Conservation (phyloP, 30 jellyfish, hydroid and myxozoan species). For the Pseudorhiza aurosa region DNA sequence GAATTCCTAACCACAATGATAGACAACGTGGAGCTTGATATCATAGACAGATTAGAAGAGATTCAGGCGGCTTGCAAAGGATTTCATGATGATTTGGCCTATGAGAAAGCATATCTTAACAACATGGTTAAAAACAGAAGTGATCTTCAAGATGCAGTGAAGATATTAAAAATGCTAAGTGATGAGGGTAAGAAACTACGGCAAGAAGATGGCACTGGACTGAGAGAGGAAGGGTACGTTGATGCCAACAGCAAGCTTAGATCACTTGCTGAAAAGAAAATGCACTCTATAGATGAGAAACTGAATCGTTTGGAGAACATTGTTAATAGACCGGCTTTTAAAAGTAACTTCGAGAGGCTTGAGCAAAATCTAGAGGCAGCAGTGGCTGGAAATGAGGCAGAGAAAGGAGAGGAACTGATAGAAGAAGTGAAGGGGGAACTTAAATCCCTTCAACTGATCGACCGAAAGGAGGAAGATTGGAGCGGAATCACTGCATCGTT, state of each 20-base stretch:
- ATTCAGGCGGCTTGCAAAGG: slow-evolving; percentile 14
- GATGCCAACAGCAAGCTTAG: neutral
- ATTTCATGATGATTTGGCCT: neutral
- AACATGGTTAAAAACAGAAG: neutral
- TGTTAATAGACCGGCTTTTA: neutral
- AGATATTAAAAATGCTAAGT: neutral
- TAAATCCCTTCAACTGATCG: neutral
- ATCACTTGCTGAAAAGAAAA: slow-evolving; percentile 16
- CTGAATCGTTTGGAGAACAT: neutral
- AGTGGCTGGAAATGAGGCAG: neutral
- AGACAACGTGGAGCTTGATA: slow-evolving; percentile 15
- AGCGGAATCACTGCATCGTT: neutral
- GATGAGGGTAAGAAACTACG: neutral
- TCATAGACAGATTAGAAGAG: slow-evolving; percentile 36
- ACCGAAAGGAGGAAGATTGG: slow-evolving; percentile 16
- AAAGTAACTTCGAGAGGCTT: neutral
- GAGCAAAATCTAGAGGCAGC: neutral
- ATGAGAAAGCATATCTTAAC: slow-evolving; percentile 11
- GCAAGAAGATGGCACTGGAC: neutral
- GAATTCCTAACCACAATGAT: slow-evolving; percentile 6
- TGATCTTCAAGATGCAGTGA: slow-evolving; percentile 17
- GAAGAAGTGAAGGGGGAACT: slow-evolving; percentile 8
- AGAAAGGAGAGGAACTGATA: neutral
- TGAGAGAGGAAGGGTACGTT: neutral
- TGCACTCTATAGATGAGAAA: slow-evolving; percentile 14